Base-by-base conservation (phyloP, 2,797 vertebrate species). In the Calcarius lapponicus region DNA sequence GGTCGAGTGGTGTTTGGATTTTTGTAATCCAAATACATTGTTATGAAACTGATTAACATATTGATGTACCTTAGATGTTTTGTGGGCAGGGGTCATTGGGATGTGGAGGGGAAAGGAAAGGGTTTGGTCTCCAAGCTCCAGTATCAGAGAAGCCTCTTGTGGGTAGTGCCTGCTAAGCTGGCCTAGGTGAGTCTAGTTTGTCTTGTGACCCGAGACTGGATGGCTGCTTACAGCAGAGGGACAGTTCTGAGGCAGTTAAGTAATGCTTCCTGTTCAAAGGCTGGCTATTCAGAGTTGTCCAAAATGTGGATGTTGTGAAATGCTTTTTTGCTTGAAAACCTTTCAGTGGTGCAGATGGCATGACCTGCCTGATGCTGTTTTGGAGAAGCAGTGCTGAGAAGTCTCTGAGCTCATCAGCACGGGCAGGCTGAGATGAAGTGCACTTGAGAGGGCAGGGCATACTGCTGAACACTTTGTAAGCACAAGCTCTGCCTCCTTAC, bases 271-370 rank as follows among this genome's bases (percentile, higher is more conserved):
- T 71, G 20, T 71, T 81, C 47, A 58, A 92, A 75, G 65, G 38
- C 51, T 20, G 24, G 12, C 21, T 73, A 21, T 67, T 72, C 10
- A 6, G 78, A 50, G 17, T 47, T 88, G 61, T 47, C 29, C 40
- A 58, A 72, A 84, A 43, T 54, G 5, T 72, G 45, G 67, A 20
- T 51, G 26, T 57, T 86, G 42, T 62, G 19, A 75, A 85, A 42
- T 31, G 8, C 19, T 45, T 75, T 1, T 34, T 81, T 87, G 54
- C 74, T 62, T 75, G 38, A 57, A 82, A 72, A 58, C 13, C 15
- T 73, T 62, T 57, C 34, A 20, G 43, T 58, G 31, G 9, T 48
- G 47, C 0, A 3, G 48, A 13, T 71, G 45, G 57, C 0, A 0
- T 51, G 47, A 78, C 26, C 18, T 62, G 10, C n/a, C 21, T 67